phyloP scores from a whole-genome alignment of 2,797 vertebrate species.

The Linurgus olivaceus region DNA sequence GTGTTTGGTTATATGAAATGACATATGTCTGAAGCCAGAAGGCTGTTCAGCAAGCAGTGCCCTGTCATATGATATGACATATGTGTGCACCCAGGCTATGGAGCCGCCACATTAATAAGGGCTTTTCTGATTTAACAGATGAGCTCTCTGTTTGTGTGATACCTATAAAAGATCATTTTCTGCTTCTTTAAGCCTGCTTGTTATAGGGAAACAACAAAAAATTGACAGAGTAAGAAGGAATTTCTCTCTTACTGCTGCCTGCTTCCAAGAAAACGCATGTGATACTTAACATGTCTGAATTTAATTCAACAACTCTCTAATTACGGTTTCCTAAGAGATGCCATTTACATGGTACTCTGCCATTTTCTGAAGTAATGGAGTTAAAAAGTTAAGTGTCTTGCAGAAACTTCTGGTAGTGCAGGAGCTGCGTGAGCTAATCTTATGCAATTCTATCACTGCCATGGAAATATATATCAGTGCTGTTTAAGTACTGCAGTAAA shows the following conservation, averaged over 20 bases:
- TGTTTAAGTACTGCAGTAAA: neutral
- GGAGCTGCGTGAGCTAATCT: neutral
- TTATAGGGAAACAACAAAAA: neutral
- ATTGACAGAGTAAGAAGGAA: neutral
- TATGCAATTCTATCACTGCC: neutral
- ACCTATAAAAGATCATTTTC: conserved; percentile 48
- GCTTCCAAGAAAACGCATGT: neutral
- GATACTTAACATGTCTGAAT: neutral
- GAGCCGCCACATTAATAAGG: conserved; percentile 52
- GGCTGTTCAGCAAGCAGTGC: conserved; percentile 14
- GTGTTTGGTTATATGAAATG: conserved; percentile 6
- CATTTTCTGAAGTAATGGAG: conserved; percentile 23
- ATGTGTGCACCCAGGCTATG: conserved; percentile 39
- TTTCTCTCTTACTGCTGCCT: neutral
- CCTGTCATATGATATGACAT: conserved; percentile 42
- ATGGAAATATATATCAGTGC: neutral
- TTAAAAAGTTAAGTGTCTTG: conserved; percentile 13
- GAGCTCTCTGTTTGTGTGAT: conserved; percentile 20
- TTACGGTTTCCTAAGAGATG: conserved; percentile 32
- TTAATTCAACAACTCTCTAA: neutral
- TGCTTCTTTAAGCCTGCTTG: conserved; percentile 10
- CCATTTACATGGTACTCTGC: neutral
- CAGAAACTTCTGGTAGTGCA: neutral
- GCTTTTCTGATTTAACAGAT: conserved; percentile 53
- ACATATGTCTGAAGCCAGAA: conserved; percentile 45